Percentiles rank a stretch among this genome's conserved stretches.
Conservation (phyloP, 1,140 invertebrate species). For the Ooceraea biroi region DNA sequence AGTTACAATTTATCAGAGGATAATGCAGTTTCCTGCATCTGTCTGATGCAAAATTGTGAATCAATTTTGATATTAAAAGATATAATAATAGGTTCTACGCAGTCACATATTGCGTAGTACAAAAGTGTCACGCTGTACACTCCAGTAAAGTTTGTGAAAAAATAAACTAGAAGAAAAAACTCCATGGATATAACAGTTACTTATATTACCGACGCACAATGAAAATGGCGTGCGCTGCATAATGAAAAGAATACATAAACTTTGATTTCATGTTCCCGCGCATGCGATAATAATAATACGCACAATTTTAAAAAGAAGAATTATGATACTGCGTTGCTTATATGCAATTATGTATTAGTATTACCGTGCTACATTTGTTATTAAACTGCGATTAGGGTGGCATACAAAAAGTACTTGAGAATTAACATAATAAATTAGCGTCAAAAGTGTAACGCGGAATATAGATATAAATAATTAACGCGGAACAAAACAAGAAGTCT, state of each 20-base stretch:
- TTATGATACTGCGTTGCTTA: no score
- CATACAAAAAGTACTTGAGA: no score
- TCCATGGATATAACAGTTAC: constrained; percentile 21
- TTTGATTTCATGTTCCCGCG: not conserved
- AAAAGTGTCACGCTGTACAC: not conserved
- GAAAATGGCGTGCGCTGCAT: not conserved
- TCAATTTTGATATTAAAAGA: not conserved
- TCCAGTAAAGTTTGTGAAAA: not conserved
- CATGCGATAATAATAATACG: no score
- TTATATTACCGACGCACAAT: constrained; percentile 23
- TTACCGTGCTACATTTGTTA: no score
- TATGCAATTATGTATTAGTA: no score
- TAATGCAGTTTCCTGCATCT: constrained; percentile 66
- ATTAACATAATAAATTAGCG: no score
- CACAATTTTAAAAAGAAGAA: no score
- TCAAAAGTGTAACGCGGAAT: no score
- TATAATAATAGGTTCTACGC: not conserved
- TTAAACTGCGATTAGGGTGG: no score
- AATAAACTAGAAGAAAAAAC: not conserved
- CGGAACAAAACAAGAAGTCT: no score
- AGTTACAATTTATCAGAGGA: constrained; percentile 37
- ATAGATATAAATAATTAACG: no score
- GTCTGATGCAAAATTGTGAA: not conserved
- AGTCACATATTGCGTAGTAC: not conserved
- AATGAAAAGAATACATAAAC: not conserved